These are phyloP conservation scores for Romanomermis culicivorax DNA, from an alignment of 2,888 invertebrate genomes.

Conservation along the genomic window DNA sequence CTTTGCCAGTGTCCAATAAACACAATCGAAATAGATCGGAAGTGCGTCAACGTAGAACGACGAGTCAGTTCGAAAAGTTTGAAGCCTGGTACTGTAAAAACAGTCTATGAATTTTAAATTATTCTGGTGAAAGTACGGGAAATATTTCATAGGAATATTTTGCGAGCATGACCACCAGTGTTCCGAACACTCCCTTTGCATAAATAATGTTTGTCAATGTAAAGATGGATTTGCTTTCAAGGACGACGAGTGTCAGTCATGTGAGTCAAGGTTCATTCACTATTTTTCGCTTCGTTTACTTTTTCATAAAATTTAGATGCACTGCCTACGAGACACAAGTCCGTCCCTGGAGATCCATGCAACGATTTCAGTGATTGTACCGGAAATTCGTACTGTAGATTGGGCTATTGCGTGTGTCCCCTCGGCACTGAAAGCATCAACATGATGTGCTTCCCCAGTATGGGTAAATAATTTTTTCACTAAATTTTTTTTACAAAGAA, in stretches of 20 bases:
- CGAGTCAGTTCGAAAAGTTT: too few species aligned
- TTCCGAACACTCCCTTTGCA: neutral
- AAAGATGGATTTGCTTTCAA: neutral
- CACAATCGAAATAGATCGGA: neutral
- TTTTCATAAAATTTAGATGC: too few species aligned
- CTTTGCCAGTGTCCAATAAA: neutral
- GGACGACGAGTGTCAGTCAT: neutral
- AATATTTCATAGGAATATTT: neutral
- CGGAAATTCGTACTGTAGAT: constrained; percentile 17
- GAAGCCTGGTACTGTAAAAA: too few species aligned
- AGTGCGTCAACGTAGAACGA: constrained; percentile 6
- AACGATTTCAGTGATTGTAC: constrained; percentile 15
- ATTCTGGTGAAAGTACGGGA: too few species aligned
- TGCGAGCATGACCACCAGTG: neutral
- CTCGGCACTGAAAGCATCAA: constrained; percentile 13
- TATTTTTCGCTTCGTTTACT: too few species aligned
- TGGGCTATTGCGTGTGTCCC: constrained; percentile 21
- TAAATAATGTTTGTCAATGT: constrained; percentile 1
- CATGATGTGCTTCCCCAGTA: constrained; percentile 1
- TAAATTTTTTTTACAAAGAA: too few species aligned
- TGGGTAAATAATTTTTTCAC: too few species aligned
- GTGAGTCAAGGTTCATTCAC: too few species aligned
- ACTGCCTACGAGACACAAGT: neutral
- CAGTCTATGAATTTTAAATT: too few species aligned
- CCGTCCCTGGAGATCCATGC: constrained; percentile 16